Evolutionary conservation across 2,113 vertebrate genomes (phyloP).

Genomic region (Odontophorus gujanensis): DNA sequence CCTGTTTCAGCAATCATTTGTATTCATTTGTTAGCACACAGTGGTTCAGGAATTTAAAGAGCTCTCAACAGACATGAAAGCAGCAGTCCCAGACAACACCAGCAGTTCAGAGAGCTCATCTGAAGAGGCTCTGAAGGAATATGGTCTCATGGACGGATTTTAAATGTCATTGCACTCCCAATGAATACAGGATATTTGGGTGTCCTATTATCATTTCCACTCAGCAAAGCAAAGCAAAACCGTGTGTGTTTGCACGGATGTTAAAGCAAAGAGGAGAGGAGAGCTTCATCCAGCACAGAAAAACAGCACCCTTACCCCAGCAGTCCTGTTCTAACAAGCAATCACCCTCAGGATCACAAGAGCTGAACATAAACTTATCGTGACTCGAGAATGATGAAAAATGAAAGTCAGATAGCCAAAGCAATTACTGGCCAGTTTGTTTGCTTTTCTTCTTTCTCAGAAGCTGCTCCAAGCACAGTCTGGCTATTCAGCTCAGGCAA

Average conservation of each 20-base stretch:
- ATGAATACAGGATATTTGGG: neutral
- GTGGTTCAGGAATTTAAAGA: constrained; percentile 30
- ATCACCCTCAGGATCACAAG: neutral
- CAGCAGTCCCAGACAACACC: neutral
- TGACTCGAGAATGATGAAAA: neutral
- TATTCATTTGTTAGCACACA: neutral
- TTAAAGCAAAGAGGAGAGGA: neutral
- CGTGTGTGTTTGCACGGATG: neutral
- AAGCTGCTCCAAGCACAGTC: neutral
- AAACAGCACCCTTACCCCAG: neutral
- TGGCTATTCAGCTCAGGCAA: neutral
- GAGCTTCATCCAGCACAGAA: neutral
- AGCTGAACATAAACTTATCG: neutral
- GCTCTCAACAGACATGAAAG: neutral
- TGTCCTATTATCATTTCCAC: neutral
- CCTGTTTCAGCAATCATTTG: constrained; percentile 7
- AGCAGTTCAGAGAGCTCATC: neutral
- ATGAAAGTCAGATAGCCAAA: neutral
- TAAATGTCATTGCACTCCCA: neutral
- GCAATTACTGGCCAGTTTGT: neutral
- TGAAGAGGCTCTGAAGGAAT: neutral
- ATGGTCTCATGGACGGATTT: neutral
- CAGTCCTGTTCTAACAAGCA: neutral
- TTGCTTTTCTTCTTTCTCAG: constrained; percentile 9
- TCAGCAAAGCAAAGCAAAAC: neutral